These are phyloP conservation scores for Poecilia velifera DNA, from an alignment of 2,797 vertebrate species.

Conservation along the genomic window DNA sequence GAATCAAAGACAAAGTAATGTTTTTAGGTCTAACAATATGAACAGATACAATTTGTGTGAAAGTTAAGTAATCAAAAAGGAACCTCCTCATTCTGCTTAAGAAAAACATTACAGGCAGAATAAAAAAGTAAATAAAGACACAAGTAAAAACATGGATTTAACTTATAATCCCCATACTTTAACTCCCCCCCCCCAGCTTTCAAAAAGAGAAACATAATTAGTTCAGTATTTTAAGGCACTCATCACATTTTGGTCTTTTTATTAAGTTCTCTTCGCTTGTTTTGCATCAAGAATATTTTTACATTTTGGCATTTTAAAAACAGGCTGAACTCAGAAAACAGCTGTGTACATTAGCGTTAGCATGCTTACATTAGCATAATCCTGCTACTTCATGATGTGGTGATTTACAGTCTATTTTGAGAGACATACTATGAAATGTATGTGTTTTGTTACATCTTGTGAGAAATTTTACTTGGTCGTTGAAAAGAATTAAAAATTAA, in stretches of 20 bases:
- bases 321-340: neutral
- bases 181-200: neutral
- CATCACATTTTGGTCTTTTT: neutral
- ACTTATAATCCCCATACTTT: neutral
- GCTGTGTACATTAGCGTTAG: neutral
- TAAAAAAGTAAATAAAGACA: neutral
- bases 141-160: neutral
- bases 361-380: neutral
- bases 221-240: neutral
- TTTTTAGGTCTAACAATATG: slow-evolving; percentile 7
- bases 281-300: neutral
- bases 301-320: neutral
- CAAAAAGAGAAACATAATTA: neutral
- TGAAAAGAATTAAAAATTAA: neutral
- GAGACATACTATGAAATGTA: neutral
- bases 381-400: neutral
- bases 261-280: neutral
- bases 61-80: slow-evolving; percentile 49
- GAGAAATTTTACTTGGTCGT: neutral
- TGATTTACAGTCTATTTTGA: neutral
- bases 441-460: neutral
- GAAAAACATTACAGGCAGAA: neutral
- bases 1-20: neutral
- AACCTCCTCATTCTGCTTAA: neutral
- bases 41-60: slow-evolving; percentile 21